These are phyloP conservation scores for Petrophora chlorosata DNA, from an alignment of 2,888 invertebrate genomes.

Conservation along the genomic window DNA sequence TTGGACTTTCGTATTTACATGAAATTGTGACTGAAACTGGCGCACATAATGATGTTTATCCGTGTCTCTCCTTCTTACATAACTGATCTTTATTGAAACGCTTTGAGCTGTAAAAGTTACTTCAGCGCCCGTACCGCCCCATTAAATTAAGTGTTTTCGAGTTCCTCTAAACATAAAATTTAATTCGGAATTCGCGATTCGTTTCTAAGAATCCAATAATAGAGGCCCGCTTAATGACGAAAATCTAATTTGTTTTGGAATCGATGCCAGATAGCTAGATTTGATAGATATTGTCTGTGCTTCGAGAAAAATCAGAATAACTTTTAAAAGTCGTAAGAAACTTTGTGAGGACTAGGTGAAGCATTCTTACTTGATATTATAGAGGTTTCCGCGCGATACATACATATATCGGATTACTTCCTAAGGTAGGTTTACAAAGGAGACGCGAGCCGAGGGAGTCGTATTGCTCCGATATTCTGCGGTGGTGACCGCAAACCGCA, in stretches of 20 bases:
- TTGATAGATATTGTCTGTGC: slow-evolving; percentile 29
- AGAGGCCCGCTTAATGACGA: slow-evolving; percentile 55
- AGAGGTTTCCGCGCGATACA: slow-evolving; percentile 15
- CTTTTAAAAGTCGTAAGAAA: too few species aligned
- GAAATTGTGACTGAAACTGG: slow-evolving; percentile 24
- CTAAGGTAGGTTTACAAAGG: slow-evolving; percentile 52
- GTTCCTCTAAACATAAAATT: slow-evolving; percentile 49
- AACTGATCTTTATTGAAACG: slow-evolving; percentile 30
- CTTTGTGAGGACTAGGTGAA: neutral
- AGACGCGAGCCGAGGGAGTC: slow-evolving; percentile 54
- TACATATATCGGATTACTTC: slow-evolving; percentile 46
- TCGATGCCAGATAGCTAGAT: slow-evolving; percentile 46
- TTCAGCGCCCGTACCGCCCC: slow-evolving; percentile 33
- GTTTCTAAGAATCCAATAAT: slow-evolving; percentile 61
- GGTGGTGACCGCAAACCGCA: slow-evolving; percentile 67
- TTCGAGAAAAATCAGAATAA: too few species aligned
- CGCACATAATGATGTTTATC: slow-evolving; percentile 26
- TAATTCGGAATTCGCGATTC: slow-evolving; percentile 52
- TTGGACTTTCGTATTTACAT: slow-evolving; percentile 32
- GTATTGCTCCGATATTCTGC: slow-evolving; percentile 66
- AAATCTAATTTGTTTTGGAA: slow-evolving; percentile 60
- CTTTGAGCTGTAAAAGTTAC: slow-evolving; percentile 35
- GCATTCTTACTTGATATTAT: neutral
- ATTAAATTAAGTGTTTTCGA: slow-evolving; percentile 47
- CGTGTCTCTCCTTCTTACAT: slow-evolving; percentile 15